Evolutionary conservation across 2,888 invertebrate species (phyloP).

Genomic region (Horisme vitalbata): DNA sequence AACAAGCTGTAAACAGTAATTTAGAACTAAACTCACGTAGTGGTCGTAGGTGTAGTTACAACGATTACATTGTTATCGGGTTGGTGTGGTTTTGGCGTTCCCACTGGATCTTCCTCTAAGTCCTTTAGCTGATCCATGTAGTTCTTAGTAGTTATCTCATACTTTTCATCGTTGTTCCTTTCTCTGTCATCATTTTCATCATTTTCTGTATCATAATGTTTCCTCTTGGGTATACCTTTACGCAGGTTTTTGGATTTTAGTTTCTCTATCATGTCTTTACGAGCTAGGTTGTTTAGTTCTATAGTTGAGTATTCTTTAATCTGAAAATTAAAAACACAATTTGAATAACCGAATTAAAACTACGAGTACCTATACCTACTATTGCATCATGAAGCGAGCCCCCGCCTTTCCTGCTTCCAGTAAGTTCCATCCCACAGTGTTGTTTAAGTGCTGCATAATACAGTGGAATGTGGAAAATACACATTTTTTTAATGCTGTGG

Average conservation of each 20-base stretch:
- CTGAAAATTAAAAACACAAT: slow-evolving; percentile 38
- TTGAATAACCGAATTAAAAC: too few species aligned
- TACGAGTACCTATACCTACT: too few species aligned
- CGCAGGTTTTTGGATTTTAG: slow-evolving; percentile 51
- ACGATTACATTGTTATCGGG: slow-evolving; percentile 64
- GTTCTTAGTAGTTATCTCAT: slow-evolving; percentile 47
- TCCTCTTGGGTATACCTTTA: slow-evolving; percentile 47
- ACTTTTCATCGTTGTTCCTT: slow-evolving; percentile 23
- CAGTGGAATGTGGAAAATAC: too few species aligned
- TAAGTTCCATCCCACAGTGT: too few species aligned
- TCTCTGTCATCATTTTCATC: slow-evolving; percentile 24
- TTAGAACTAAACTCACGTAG: slow-evolving; percentile 11
- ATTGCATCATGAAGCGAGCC: too few species aligned
- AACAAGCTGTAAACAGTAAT: too few species aligned
- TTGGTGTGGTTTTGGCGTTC: slow-evolving; percentile 56
- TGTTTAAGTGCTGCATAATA: too few species aligned
- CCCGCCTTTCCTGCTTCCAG: too few species aligned
- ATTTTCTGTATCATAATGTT: too few species aligned
- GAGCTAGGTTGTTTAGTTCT: slow-evolving; percentile 66
- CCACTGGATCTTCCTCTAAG: slow-evolving; percentile 69
- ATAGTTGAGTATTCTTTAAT: slow-evolving; percentile 70
- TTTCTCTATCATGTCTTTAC: slow-evolving; percentile 54
- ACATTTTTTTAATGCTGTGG: too few species aligned
- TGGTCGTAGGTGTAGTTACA: slow-evolving; percentile 53
- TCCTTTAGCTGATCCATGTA: slow-evolving; percentile 56